phyloP scores from a whole-genome alignment of 2,888 invertebrate genomes.

The Carterocephalus palaemon region DNA sequence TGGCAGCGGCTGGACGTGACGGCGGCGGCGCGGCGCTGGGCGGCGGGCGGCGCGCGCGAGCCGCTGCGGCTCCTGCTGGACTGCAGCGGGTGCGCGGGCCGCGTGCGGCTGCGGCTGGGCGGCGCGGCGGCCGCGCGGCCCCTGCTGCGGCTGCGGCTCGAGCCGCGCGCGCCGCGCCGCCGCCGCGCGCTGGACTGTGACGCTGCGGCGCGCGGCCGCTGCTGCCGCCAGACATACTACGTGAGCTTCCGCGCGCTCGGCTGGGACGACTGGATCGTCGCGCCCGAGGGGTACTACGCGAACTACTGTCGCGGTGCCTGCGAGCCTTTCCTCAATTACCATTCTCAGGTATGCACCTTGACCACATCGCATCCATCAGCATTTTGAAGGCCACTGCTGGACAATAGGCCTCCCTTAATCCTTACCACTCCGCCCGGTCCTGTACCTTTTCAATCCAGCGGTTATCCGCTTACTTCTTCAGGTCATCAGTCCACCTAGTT shows the following conservation, averaged over 20 bases:
- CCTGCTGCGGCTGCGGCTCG: slow-evolving; percentile 89
- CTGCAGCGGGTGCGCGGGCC: slow-evolving; percentile 88
- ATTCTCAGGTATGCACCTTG: slow-evolving; percentile 91
- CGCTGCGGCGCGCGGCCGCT: slow-evolving; percentile 74
- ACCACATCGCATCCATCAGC: too few species aligned
- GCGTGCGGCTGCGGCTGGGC: slow-evolving; percentile 83
- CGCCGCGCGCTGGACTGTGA: slow-evolving; percentile 91
- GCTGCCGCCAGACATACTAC: slow-evolving; percentile 94
- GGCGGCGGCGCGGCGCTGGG: slow-evolving; percentile 79
- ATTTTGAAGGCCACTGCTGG: too few species aligned
- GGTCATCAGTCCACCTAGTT: too few species aligned
- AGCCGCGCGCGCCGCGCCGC: slow-evolving; percentile 84
- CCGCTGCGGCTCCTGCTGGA: slow-evolving; percentile 88
- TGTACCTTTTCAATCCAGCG: too few species aligned
- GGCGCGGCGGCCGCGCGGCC: slow-evolving; percentile 84
- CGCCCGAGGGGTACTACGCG: slow-evolving; percentile 93
- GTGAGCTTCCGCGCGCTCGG: slow-evolving; percentile 94
- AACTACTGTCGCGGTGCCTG: slow-evolving; percentile 96
- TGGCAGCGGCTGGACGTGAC: slow-evolving; percentile 95
- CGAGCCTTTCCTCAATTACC: slow-evolving; percentile 90
- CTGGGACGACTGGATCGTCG: slow-evolving; percentile 97
- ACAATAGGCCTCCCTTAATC: too few species aligned
- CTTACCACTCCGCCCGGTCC: too few species aligned
- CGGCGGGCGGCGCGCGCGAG: slow-evolving; percentile 68
- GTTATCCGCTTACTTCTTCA: too few species aligned